A percentile compares a stretch with the other conserved stretches of the same genome.
Evolutionary conservation across 2,113 vertebrate genomes (phyloP).

Genomic region (Dromiciops gliroides): DNA sequence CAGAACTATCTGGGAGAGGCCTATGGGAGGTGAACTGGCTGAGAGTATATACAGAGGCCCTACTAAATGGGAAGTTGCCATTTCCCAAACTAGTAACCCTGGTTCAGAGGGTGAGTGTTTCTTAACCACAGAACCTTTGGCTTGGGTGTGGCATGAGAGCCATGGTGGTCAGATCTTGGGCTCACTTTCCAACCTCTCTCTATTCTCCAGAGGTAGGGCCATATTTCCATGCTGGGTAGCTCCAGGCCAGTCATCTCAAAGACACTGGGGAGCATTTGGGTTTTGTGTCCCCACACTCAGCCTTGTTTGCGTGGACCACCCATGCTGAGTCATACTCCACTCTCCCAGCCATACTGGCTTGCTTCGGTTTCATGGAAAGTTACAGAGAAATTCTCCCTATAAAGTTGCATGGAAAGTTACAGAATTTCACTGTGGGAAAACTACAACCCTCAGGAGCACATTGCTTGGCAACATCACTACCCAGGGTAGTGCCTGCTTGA

Average conservation of each 20-base stretch:
- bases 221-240: not conserved
- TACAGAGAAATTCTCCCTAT: not conserved
- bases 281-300: not conserved
- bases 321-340: not conserved
- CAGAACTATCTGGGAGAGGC: slow-evolving; percentile 48
- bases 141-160: not conserved
- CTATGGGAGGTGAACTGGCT: slow-evolving; percentile 34
- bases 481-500: not conserved
- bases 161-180: not conserved
- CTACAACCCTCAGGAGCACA: not conserved
- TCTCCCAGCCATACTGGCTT: not conserved
- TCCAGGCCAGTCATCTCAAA: not conserved
- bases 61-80: slow-evolving; percentile 39
- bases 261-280: not conserved
- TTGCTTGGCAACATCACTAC: not conserved
- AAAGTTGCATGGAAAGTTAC: slow-evolving; percentile 39
- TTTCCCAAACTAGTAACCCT: slow-evolving; percentile 48
- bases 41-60: not conserved
- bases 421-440: not conserved
- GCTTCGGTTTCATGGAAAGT: slow-evolving; percentile 21
- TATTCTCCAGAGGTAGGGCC: not conserved
- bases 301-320: not conserved
- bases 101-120: slow-evolving; percentile 24
- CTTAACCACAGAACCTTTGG: slow-evolving; percentile 25
- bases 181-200: not conserved